Conservation (phyloP, 2,113 vertebrate species). For the Salvelinus namaycush region DNA sequence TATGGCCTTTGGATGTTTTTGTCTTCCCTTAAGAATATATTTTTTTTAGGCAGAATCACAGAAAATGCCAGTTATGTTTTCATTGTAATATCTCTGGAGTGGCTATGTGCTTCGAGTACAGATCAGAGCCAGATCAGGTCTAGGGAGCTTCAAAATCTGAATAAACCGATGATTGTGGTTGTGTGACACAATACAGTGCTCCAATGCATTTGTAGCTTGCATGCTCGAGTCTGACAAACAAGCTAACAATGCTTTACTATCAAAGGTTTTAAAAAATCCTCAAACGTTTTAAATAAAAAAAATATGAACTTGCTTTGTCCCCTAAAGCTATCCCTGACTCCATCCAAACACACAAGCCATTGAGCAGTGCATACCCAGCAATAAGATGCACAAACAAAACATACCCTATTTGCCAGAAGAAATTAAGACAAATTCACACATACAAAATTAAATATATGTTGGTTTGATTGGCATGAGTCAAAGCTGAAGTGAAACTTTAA, state of each 20-base stretch:
- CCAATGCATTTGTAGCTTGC: neutral
- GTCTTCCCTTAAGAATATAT: neutral
- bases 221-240: neutral
- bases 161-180: too few relatives aligned
- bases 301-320: constrained; percentile 23
- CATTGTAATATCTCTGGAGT: too few relatives aligned
- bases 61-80: neutral
- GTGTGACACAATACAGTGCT: too few relatives aligned
- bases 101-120: too few relatives aligned
- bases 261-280: too few relatives aligned
- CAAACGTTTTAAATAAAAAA: constrained; percentile 18
- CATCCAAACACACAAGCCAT: neutral
- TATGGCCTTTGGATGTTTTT: constrained; percentile 41
- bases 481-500: constrained; percentile 6
- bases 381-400: neutral
- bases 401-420: neutral
- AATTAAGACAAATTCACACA: too few relatives aligned
- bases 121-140: too few relatives aligned
- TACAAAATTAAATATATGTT: too few relatives aligned
- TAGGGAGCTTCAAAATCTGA: too few relatives aligned
- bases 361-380: neutral
- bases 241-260: neutral
- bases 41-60: neutral
- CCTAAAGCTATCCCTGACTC: constrained; percentile 19
- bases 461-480: constrained; percentile 1